Evolutionary conservation across 1,140 invertebrate species (phyloP), one percentile per base, ranked within the genome.

Genomic region (Cyphomyrmex costatus): DNA sequence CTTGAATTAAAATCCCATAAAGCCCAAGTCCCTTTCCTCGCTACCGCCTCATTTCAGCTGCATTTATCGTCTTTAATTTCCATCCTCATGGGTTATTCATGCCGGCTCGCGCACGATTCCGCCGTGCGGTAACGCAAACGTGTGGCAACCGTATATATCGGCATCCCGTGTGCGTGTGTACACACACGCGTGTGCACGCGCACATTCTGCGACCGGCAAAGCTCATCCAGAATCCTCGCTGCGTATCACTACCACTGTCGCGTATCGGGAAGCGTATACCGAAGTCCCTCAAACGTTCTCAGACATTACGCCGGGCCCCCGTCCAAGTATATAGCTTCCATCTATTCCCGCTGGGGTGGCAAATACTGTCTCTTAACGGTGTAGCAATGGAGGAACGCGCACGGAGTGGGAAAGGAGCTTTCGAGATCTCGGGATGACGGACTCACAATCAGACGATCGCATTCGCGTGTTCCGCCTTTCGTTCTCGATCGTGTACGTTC

Each of bases 41-140:
- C 85, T 65, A 79, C 90, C 91, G 89, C 90, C 90, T 91, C 92
- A 93, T 93, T 94, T 90, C 86, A 85, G 70, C 85, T 89, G 88
- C 93, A 93, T 93, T 93, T 93, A 94, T 94, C 93, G 92, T 93
- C 93, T 94, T 93, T 94, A 94, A 94, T 94, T 94, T 93, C 92
- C 93, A 93, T 93, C 89, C 91, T 93, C 92, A 93, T 94, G 93
- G 86, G 80, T 94, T 93, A 94, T 94, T 94, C 93, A 94, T 94
- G 89, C 63, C 63, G 76, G 53, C 53, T 68, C 58, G 87, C 63
- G 86, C 86, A 78, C 89, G 88, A 87, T 80, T 84, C 85, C 65
- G 51, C 51, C 61, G 60, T 61, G 86, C 42, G 86, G 30, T 65
- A 80, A 90, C 80, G 76, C 63, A 65, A 42, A 51, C 46, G 46